Evolutionary conservation across 2,113 vertebrate genomes (phyloP).

Genomic region (Regulus satrapa): DNA sequence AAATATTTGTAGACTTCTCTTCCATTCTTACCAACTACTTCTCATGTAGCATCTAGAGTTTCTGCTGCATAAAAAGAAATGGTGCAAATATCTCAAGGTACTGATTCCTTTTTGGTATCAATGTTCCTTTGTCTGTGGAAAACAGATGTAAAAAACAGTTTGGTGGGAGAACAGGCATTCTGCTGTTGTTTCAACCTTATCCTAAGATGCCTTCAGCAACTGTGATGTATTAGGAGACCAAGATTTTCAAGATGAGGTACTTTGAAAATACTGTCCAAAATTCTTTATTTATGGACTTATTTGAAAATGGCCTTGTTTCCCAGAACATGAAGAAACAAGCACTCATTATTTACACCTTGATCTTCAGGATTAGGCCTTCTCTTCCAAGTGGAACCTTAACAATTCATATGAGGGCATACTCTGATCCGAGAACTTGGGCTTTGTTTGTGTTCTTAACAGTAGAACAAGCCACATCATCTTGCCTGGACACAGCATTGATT

Average conservation of each 20-base stretch:
- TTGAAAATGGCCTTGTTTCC: neutral
- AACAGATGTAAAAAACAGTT: neutral
- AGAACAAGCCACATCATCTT: neutral
- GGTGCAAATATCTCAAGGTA: neutral
- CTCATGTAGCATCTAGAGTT: neutral
- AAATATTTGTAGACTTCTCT: neutral
- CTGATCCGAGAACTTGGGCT: neutral
- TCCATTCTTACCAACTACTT: neutral
- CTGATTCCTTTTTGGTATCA: neutral
- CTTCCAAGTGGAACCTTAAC: neutral
- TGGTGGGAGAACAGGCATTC: neutral
- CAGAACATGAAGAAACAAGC: neutral
- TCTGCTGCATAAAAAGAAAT: neutral
- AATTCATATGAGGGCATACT: neutral
- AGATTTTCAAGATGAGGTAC: neutral
- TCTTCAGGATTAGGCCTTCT: neutral
- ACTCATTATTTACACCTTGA: neutral
- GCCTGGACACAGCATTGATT: neutral
- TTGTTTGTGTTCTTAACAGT: neutral
- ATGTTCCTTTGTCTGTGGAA: neutral
- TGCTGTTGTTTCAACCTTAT: neutral
- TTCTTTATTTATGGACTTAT: neutral
- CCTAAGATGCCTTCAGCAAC: neutral
- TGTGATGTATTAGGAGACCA: neutral
- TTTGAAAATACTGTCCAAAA: neutral